Evolutionary conservation across 2,113 vertebrate genomes (phyloP).

Genomic region (Nothoprocta pentlandii): DNA sequence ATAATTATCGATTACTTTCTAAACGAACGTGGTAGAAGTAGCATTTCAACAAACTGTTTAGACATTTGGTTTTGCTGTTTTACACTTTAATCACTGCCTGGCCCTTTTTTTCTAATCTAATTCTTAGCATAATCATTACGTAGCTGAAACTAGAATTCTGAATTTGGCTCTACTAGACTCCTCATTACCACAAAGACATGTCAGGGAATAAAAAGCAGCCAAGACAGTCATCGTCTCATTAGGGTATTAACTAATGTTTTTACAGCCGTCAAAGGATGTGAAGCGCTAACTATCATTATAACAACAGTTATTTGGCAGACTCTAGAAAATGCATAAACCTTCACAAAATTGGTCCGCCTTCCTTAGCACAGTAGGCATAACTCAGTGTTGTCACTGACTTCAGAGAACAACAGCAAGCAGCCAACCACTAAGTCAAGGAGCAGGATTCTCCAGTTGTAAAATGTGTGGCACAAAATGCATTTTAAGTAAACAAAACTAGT

Average conservation of each 20-base stretch:
- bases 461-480: rapidly evolving
- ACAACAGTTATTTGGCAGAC: neutral
- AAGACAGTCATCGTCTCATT: neutral
- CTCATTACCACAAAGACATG: neutral
- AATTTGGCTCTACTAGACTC: neutral
- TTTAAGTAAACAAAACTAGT: neutral
- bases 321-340: neutral
- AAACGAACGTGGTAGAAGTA: neutral
- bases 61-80: constrained; percentile 9
- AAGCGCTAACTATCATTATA: neutral
- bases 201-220: neutral
- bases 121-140: neutral
- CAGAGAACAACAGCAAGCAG: neutral
- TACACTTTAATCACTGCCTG: neutral
- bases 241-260: constrained; percentile 8
- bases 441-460: neutral
- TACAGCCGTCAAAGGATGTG: neutral
- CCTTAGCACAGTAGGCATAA: neutral
- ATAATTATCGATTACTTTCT: constrained; percentile 44
- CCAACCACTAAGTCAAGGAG: neutral
- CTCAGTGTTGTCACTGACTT: neutral
- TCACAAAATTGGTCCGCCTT: neutral
- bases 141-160: neutral
- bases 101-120: neutral
- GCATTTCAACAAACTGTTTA: constrained; percentile 11